A percentile compares a stretch with the other conserved stretches of the same genome.
phyloP scores from a whole-genome alignment of 2,797 vertebrate species.

The Phaenicophaeus curvirostris region DNA sequence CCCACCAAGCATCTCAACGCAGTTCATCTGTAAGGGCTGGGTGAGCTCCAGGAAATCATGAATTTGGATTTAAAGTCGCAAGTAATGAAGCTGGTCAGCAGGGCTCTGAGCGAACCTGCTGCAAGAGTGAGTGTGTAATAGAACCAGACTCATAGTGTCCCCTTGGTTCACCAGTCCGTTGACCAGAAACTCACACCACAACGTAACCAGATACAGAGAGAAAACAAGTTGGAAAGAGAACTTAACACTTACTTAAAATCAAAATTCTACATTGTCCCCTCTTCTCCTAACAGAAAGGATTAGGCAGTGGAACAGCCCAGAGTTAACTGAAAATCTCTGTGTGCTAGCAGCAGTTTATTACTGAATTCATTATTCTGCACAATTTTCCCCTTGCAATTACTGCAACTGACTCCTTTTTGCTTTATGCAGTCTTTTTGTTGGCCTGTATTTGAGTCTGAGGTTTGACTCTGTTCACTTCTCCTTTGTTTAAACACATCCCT shows the following conservation, averaged over 20 bases:
- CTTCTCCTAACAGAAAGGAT: not conserved
- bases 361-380: not conserved
- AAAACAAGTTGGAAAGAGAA: not conserved
- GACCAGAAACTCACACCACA: not conserved
- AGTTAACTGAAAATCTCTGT: not conserved
- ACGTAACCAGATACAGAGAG: not conserved
- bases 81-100: not conserved
- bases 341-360: not conserved
- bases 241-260: not conserved
- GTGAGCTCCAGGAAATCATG: not conserved
- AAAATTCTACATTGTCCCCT: not conserved
- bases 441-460: not conserved
- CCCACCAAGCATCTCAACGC: not conserved
- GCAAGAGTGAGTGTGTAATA: fast-evolving
- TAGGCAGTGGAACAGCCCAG: not conserved
- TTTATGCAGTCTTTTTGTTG: not conserved
- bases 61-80: not conserved
- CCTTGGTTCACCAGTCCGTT: not conserved
- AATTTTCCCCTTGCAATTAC: not conserved
- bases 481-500: slow-evolving; percentile 44
- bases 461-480: not conserved
- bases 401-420: not conserved
- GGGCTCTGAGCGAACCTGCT: not conserved
- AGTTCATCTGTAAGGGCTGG: not conserved
- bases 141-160: not conserved